Conservation (phyloP, 2,113 vertebrate species). For the Oncorhynchus kisutch region DNA sequence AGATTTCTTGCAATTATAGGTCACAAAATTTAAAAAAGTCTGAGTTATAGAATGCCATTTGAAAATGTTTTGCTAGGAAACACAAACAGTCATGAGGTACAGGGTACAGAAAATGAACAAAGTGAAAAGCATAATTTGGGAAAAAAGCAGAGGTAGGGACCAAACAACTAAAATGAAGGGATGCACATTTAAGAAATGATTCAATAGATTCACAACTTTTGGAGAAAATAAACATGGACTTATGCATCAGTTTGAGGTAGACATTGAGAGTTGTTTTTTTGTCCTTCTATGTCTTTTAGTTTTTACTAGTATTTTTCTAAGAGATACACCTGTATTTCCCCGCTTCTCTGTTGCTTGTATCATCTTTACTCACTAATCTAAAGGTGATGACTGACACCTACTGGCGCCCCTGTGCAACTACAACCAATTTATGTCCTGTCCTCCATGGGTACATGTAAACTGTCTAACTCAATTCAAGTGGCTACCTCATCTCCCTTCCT, state of each 20-base stretch:
- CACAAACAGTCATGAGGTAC: constrained; percentile 1
- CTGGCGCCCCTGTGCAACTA: constrained; percentile 22
- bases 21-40: too few species aligned
- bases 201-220: neutral
- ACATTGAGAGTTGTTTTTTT: neutral
- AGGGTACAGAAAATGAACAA: neutral
- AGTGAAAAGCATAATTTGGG: neutral
- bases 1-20: neutral
- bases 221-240: neutral
- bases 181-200: neutral
- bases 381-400: constrained; percentile 43
- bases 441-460: too few species aligned
- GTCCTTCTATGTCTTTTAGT: neutral
- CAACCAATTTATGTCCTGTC: too few species aligned
- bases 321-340: too few species aligned
- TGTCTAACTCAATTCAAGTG: too few species aligned
- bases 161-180: neutral
- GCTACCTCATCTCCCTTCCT: too few species aligned
- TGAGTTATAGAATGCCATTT: too few species aligned
- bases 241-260: neutral
- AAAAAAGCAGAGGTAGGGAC: constrained; percentile 2
- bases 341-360: too few species aligned
- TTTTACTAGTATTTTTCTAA: neutral
- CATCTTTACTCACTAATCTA: neutral
- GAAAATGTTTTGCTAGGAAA: neutral